Evolutionary conservation across 2,797 vertebrate species (phyloP).

Genomic region (Eutrigla gurnardus): DNA sequence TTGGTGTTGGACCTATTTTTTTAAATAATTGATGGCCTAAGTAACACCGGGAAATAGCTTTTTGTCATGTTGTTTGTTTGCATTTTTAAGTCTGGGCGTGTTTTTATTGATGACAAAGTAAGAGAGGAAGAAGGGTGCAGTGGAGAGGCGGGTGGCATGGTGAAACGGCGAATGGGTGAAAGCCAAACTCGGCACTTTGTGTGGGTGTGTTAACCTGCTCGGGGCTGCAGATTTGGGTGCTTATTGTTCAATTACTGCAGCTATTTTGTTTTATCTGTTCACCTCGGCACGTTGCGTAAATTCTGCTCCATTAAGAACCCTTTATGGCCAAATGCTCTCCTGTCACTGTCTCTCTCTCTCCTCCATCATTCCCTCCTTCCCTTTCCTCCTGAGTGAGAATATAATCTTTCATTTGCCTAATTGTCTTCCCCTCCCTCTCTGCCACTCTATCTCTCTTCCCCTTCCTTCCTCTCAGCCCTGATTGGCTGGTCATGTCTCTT

Average conservation of each 20-base stretch:
- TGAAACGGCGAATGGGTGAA: constrained; percentile 45
- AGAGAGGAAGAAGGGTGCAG: constrained; percentile 42
- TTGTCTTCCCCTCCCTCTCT: constrained; percentile 31
- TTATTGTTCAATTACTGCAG: constrained; percentile 65
- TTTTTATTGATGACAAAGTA: constrained; percentile 80
- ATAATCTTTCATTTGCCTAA: constrained; percentile 58
- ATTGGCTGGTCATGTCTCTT: constrained; percentile 9
- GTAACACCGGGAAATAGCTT: constrained; percentile 63
- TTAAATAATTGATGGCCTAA: constrained; percentile 59
- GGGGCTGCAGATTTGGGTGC: constrained; percentile 50
- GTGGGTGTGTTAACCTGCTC: constrained; percentile 68
- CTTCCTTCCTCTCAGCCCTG: constrained; percentile 5
- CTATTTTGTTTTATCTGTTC: constrained; percentile 71
- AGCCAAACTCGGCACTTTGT: constrained; percentile 61
- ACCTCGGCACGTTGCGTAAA: constrained; percentile 78
- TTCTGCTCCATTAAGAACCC: constrained; percentile 81
- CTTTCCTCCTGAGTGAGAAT: constrained; percentile 40
- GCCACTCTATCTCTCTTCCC: neutral
- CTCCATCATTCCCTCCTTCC: constrained; percentile 29
- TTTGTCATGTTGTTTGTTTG: constrained; percentile 64
- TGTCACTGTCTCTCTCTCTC: constrained; percentile 37
- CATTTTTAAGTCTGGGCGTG: constrained; percentile 50
- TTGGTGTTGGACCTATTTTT: constrained; percentile 34
- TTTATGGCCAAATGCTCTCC: constrained; percentile 57
- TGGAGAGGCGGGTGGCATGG: constrained; percentile 32